phyloP scores from a whole-genome alignment of 2,888 invertebrate species.

The Thalpophila matura region DNA sequence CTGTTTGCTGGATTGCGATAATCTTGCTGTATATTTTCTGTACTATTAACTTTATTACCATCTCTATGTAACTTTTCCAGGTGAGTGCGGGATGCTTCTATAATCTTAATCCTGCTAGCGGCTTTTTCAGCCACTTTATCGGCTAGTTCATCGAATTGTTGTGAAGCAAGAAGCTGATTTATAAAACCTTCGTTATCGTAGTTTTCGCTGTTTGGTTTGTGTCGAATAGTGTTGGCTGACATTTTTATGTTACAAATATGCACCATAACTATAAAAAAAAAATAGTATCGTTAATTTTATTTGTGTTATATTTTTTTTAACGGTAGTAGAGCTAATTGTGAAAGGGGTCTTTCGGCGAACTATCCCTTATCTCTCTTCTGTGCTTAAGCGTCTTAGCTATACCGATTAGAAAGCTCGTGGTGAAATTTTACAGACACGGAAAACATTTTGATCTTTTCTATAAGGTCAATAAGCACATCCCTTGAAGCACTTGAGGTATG shows the following conservation, averaged over 20 bases:
- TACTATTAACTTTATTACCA: neutral
- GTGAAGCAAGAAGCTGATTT: slow-evolving; percentile 37
- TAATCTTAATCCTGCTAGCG: slow-evolving; percentile 19
- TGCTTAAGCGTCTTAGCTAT: too few species aligned
- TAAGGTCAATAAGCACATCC: too few species aligned
- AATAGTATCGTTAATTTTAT: neutral
- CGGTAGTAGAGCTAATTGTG: neutral
- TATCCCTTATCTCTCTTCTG: too few species aligned
- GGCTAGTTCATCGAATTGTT: slow-evolving; percentile 43
- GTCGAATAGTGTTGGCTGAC: neutral
- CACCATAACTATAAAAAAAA: slow-evolving; percentile 39
- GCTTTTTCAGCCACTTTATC: slow-evolving; percentile 52
- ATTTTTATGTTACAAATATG: slow-evolving; percentile 34
- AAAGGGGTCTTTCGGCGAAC: too few species aligned
- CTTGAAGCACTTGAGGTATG: too few species aligned
- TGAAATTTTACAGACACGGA: too few species aligned
- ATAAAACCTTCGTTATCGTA: slow-evolving; percentile 50
- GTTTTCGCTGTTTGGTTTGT: neutral
- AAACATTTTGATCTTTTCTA: too few species aligned
- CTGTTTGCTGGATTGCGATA: neutral
- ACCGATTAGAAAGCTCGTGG: too few species aligned
- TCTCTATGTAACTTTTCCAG: neutral
- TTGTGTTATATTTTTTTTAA: too few species aligned
- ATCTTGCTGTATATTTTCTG: neutral
- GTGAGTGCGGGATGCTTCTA: neutral